Base-by-base conservation (phyloP, 2,797 vertebrate genomes). In the Danio choprae region DNA sequence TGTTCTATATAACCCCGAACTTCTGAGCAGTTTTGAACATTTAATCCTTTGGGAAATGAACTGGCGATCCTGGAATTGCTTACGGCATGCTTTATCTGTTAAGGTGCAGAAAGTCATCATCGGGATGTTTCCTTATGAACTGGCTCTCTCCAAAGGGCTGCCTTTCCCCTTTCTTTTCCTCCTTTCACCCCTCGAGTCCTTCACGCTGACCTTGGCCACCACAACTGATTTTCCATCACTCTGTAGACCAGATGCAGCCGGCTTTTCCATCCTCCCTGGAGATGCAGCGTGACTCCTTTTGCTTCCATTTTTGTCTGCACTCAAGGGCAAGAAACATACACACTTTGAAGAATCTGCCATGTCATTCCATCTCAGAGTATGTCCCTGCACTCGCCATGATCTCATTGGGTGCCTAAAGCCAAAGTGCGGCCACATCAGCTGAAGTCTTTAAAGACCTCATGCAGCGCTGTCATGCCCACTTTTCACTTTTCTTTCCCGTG, bases 211-310 rank as follows among this genome's bases (percentile, higher is more conserved):
- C 59, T 71, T 72, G 10, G 80, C 58, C 77, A 83, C 67, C 70
- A 65, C 62, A 51, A 56, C 75, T 77, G 75, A 77, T 70, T 85
- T 87, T 84, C 89, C 87, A 89, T 90, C 86, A 87, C 79, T 88
- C 81, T 38, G 11, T 51, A 58, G 56, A 83, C 86, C 87, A 88
- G 89, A 89, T 87, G 84, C 80, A 84, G 83, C 78, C 79, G 81
- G 84, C 84, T 85, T 80, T 53, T 82, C 76, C 79, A 86, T 68
- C 84, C 72, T 70, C 74, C 84, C 88, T 84, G 86, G 86, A 88
- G 74, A 84, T 12, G 43, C 48, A 6, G 40, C 62, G 55, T 84
- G 86, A 88, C 88, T 87, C 85, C 74, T 82, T 18, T 15, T 70
- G 55, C 81, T 82, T 48, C 81, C 70, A 72, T 83, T 81, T 88